A percentile compares a stretch with the other conserved stretches of the same genome.
Conservation (phyloP, 2,888 invertebrate species). For the Limenitis arthemis region DNA sequence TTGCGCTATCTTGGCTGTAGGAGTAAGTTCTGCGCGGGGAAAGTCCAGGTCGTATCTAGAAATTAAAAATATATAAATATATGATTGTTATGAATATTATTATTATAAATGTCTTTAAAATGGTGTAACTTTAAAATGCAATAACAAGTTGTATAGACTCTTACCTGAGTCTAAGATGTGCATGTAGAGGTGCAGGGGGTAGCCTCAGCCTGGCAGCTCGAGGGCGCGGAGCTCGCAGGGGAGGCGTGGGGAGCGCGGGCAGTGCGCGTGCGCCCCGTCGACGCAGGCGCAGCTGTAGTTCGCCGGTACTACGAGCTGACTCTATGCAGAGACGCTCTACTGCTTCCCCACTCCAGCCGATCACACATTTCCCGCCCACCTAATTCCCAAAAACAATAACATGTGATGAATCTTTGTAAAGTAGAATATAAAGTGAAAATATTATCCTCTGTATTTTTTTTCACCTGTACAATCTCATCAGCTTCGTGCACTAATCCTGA, state of each 20-base stretch:
- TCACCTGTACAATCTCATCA: constrained; percentile 95
- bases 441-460: no score
- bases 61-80: background rate
- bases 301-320: constrained; percentile 26
- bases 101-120: no score
- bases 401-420: background rate
- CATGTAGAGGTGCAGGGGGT: constrained; percentile 20
- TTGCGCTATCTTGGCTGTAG: background rate
- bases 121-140: background rate
- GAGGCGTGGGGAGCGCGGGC: constrained; percentile 32
- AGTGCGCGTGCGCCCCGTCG: constrained; percentile 34
- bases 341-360: constrained; percentile 48
- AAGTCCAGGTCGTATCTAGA: constrained; percentile 24
- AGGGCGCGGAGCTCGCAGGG: constrained; percentile 27
- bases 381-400: constrained; percentile 13
- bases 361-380: constrained; percentile 49
- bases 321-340: constrained; percentile 32
- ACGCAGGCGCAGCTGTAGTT: constrained; percentile 34
- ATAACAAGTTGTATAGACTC: no score
- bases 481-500: constrained; percentile 95
- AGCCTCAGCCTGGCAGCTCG: constrained; percentile 22
- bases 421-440: background rate
- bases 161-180: constrained; percentile 15
- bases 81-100: no score
- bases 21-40: constrained; percentile 11